These are phyloP conservation scores for Pygoscelis antarcticus DNA, from an alignment of 2,113 vertebrate genomes.

Conservation along the genomic window DNA sequence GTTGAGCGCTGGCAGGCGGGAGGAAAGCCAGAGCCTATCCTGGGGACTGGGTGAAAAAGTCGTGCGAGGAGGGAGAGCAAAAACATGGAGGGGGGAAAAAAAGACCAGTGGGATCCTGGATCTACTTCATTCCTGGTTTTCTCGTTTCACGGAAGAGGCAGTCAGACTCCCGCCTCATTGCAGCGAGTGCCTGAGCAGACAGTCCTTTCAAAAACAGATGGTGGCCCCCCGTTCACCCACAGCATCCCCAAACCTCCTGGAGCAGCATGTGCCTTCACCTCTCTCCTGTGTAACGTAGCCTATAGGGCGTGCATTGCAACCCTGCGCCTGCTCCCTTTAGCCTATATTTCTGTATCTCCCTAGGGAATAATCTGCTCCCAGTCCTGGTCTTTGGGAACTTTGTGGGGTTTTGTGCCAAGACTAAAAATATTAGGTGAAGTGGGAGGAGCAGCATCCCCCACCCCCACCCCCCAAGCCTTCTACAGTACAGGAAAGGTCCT, in stretches of 20 bases:
- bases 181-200: not conserved
- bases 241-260: not conserved
- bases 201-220: not conserved
- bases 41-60: not conserved
- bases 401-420: not conserved
- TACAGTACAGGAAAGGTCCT: not conserved
- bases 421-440: not conserved
- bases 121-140: not conserved
- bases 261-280: not conserved
- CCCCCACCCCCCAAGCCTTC: not conserved
- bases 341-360: rapidly evolving
- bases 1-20: not conserved
- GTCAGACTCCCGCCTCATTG: not conserved
- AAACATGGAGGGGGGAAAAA: not conserved
- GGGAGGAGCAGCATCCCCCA: not conserved
- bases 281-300: not conserved
- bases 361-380: not conserved
- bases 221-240: not conserved
- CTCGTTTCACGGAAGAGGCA: not conserved
- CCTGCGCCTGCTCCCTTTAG: not conserved
- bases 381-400: not conserved
- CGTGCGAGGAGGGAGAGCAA: not conserved
- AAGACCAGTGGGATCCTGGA: not conserved
- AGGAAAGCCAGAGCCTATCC: not conserved
- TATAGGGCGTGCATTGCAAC: rapidly evolving